phyloP scores from a whole-genome alignment of 2,113 vertebrate species.

The Rhineura floridana region DNA sequence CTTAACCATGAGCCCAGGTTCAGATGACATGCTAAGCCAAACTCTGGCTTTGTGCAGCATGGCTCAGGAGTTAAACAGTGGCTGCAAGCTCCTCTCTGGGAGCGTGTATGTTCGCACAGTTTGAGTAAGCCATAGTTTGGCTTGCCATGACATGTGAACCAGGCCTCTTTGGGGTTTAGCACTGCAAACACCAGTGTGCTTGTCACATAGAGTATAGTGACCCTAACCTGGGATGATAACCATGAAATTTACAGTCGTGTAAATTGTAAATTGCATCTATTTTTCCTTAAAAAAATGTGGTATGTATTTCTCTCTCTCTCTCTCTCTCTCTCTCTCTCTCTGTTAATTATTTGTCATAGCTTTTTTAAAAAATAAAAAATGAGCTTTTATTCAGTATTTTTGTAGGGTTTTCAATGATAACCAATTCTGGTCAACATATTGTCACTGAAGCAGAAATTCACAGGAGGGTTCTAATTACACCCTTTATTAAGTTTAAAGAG shows the following conservation, averaged over 20 bases:
- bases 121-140: no score
- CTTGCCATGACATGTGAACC: no score
- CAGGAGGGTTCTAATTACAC: conserved; percentile 28
- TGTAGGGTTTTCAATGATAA: conserved; percentile 15
- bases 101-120: no score
- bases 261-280: not conserved
- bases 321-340: no score
- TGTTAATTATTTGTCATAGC: not conserved
- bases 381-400: not conserved
- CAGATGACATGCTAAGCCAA: no score
- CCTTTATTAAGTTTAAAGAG: conserved; percentile 18
- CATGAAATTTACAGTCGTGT: not conserved
- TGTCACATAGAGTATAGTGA: not conserved
- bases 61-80: no score
- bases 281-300: not conserved
- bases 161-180: no score
- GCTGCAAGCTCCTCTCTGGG: no score
- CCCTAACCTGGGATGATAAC: not conserved
- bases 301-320: no score
- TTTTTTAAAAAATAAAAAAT: not conserved
- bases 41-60: no score
- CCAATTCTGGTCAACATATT: conserved; percentile 1
- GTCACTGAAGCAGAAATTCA: conserved; percentile 25
- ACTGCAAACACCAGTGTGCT: not conserved
- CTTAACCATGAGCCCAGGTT: no score